Base-by-base conservation (phyloP, 2,797 vertebrate species). In the Coilia nasus region DNA sequence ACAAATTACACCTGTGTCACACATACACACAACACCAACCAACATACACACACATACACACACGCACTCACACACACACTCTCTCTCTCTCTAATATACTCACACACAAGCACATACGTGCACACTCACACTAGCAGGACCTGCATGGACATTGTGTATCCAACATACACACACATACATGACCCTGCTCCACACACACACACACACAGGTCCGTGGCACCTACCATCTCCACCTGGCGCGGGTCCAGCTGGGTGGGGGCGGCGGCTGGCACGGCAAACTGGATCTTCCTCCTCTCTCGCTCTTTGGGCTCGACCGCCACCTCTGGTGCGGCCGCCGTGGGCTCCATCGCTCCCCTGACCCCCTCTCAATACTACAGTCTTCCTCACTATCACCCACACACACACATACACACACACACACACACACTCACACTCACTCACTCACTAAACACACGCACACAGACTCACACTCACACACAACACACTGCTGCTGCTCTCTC, bases 171-270 rank as follows among this genome's bases (percentile, higher is more conserved):
- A 67, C 23, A 67, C 23, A 67, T 21, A 67, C 62, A 75, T 41
- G 5, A 5, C 35, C 35, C 35, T 41, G 35, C 23, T 54, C 10
- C 57, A 59, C 57, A 59, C 17, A 19, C 57, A 6, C 57, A 71
- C 47, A 57, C 83, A 85, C 60, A 75, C 25, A 60, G 19, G 81
- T 60, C n/a, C 62, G 10, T 44, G 81, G 80, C 83, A 85, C 97
- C 96, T 94, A 99, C 98, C 98, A 99, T 98, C 95, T 99, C 98
- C 84, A 99, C 97, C 92, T 97, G 97, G 86, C 97, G 95, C 41
- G 97, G 97, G 93, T 98, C 98, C 93, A 99, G 96, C 90, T 98
- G 97, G 90, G 97, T 96, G 46, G 97, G 96, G 21, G 94, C 92
- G 0, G 93, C 95, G 0, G 96, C 88, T 0, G 97, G 96, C 86